phyloP scores from a whole-genome alignment of 2,888 invertebrate species.

The Trichacis sp. region DNA sequence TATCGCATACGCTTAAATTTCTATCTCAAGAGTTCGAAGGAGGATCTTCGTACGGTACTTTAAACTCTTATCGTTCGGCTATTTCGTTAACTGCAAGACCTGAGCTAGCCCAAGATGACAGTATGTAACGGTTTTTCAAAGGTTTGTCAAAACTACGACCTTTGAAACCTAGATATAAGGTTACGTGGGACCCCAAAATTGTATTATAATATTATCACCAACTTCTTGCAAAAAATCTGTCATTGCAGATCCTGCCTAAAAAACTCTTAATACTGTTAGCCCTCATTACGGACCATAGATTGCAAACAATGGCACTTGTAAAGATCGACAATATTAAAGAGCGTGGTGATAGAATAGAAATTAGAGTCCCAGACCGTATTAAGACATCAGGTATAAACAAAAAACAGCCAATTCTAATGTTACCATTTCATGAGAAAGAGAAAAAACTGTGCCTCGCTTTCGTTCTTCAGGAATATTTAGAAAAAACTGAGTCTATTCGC shows the following conservation, averaged over 20 bases:
- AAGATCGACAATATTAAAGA: slow-evolving; percentile 29
- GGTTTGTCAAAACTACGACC: slow-evolving; percentile 2
- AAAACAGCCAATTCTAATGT: slow-evolving; percentile 21
- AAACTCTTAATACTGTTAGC: slow-evolving; percentile 16
- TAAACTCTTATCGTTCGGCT: slow-evolving; percentile 8
- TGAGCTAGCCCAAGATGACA: not conserved
- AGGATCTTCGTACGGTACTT: slow-evolving; percentile 3
- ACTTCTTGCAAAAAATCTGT: too few relatives aligned
- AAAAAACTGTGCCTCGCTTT: slow-evolving; percentile 16
- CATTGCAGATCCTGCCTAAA: not conserved
- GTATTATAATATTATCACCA: not conserved
- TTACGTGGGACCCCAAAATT: slow-evolving; percentile 5
- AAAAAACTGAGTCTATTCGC: too few relatives aligned
- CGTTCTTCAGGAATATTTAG: too few relatives aligned
- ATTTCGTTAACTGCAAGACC: not conserved
- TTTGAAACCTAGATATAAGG: not conserved
- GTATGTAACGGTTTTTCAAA: slow-evolving; percentile 5
- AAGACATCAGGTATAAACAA: slow-evolving; percentile 22
- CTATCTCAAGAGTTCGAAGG: not conserved
- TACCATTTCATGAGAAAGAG: slow-evolving; percentile 19
- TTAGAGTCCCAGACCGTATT: slow-evolving; percentile 26
- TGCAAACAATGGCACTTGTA: slow-evolving; percentile 34
- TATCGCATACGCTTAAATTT: too few relatives aligned
- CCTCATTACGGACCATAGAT: slow-evolving; percentile 28
- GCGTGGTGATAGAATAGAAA: slow-evolving; percentile 14